Conservation (phyloP, 2,113 vertebrate genomes). For the Channa maculata region DNA sequence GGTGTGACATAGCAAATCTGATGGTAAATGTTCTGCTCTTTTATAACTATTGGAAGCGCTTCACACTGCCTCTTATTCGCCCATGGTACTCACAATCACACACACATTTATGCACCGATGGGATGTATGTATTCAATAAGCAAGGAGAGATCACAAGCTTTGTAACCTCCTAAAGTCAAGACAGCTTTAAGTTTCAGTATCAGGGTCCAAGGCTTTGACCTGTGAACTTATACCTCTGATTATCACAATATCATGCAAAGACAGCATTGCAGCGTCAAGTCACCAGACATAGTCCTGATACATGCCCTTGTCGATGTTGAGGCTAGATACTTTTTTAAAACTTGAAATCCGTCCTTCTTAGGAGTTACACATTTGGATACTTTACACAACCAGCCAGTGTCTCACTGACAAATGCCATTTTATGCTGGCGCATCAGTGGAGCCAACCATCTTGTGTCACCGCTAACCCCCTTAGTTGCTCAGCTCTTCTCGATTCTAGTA, state of each 20-base stretch:
- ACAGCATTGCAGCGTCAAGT: not conserved
- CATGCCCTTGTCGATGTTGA: constrained; percentile 11
- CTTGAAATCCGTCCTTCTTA: constrained; percentile 15
- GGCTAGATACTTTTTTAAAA: not conserved
- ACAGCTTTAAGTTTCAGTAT: too few relatives aligned
- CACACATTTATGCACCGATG: too few relatives aligned
- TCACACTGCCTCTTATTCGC: too few relatives aligned
- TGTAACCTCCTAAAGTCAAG: not conserved
- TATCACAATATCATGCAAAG: not conserved
- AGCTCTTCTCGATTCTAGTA: constrained; percentile 22
- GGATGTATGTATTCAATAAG: too few relatives aligned
- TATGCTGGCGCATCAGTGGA: constrained; percentile 55
- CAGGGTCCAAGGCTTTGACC: not conserved
- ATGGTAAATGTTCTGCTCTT: too few relatives aligned
- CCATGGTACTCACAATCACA: too few relatives aligned
- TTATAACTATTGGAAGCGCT: too few relatives aligned
- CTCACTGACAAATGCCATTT: constrained; percentile 67
- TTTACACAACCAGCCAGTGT: constrained; percentile 46
- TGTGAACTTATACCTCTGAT: constrained; percentile 4
- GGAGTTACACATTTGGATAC: constrained; percentile 36
- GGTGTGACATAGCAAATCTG: too few relatives aligned
- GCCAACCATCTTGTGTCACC: constrained; percentile 67
- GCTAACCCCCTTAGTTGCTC: constrained; percentile 21
- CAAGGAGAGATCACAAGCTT: not conserved
- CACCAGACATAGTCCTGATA: not conserved